Percentiles rank a stretch among this genome's conserved stretches.
These are phyloP conservation scores for Pygmarrhopalites habei DNA, from an alignment of 1,140 invertebrate genomes.

Conservation along the genomic window DNA sequence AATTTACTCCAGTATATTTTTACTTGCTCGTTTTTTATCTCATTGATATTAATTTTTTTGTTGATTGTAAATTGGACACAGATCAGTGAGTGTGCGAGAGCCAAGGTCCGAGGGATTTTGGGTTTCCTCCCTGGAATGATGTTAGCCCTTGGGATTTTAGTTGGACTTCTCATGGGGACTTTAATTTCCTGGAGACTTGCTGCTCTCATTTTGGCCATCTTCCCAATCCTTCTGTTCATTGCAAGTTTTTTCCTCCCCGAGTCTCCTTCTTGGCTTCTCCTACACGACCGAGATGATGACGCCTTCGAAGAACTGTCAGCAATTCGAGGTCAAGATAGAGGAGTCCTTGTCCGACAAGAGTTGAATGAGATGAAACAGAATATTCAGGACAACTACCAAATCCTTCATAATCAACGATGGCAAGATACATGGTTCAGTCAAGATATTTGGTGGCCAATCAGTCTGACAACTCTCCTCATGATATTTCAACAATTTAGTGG, in stretches of 20 bases:
- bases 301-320: constrained; percentile 57
- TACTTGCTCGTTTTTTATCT: too few species aligned
- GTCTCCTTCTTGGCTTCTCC: constrained; percentile 62
- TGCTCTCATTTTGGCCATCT: background rate
- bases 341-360: constrained; percentile 49
- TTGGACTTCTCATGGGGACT: background rate
- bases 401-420: background rate
- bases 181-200: background rate
- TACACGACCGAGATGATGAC: constrained; percentile 52
- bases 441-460: background rate
- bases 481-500: background rate
- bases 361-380: constrained; percentile 32
- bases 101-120: background rate
- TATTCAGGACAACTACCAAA: background rate
- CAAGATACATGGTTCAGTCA: background rate
- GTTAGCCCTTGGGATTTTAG: background rate
- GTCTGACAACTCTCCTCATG: background rate
- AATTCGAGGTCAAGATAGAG: constrained; percentile 53
- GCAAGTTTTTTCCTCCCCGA: constrained; percentile 48
- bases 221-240: background rate
- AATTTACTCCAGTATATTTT: too few species aligned
- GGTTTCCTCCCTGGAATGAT: background rate
- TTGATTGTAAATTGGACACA: too few species aligned
- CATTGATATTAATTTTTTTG: too few species aligned
- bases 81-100: background rate